phyloP scores from a whole-genome alignment of 2,888 invertebrate species.

The Stictocephala bisonia region DNA sequence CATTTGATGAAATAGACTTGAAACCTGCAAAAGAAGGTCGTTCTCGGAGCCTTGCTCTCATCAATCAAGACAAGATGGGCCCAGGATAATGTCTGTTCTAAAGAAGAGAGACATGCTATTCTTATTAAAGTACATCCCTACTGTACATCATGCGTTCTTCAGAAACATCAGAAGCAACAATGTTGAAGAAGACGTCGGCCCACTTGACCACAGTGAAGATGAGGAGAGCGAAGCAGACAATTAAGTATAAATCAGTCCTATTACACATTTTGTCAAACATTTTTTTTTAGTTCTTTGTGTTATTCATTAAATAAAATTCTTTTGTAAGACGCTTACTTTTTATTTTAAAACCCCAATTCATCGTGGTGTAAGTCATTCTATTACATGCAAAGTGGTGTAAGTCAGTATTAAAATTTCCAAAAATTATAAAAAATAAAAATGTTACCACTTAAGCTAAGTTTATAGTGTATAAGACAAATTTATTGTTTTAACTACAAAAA shows the following conservation, averaged over 20 bases:
- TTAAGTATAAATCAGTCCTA: background rate
- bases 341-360: no score
- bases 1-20: conserved; percentile 11
- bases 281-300: no score
- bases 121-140: conserved; percentile 42
- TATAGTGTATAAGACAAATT: no score
- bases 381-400: no score
- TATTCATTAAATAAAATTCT: no score
- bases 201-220: conserved; percentile 12
- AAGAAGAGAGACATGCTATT: conserved; percentile 46
- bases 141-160: conserved; percentile 37
- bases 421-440: no score
- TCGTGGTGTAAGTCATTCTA: no score
- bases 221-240: background rate
- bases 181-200: conserved; percentile 12
- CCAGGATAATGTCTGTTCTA: conserved; percentile 5
- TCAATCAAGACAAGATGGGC: conserved; percentile 9
- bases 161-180: conserved; percentile 21
- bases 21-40: conserved; percentile 42
- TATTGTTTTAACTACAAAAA: no score
- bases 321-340: no score
- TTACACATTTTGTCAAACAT: no score
- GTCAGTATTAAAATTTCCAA: no score
- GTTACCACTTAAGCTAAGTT: no score
- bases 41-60: conserved; percentile 4